Conservation (phyloP, 2,113 vertebrate genomes). For the Chrysochloris asiatica region DNA sequence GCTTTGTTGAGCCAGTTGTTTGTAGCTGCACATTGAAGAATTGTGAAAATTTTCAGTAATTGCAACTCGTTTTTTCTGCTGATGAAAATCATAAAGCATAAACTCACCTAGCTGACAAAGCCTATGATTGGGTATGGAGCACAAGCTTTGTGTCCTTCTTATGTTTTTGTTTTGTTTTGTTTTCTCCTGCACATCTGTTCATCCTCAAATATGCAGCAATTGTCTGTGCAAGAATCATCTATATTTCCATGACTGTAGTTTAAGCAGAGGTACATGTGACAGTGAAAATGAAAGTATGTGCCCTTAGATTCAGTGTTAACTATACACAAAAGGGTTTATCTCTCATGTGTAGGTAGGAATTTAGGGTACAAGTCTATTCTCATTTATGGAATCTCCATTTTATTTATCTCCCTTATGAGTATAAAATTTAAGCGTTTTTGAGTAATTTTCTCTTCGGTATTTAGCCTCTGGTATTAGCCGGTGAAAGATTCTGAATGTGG, state of each 20-base stretch:
- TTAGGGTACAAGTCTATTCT: background rate
- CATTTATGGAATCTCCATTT: background rate
- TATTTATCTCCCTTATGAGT: background rate
- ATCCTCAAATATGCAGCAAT: background rate
- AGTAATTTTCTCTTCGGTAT: background rate
- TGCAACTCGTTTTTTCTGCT: background rate
- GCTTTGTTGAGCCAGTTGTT: conserved; percentile 25
- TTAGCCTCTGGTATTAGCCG: background rate
- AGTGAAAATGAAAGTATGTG: rapidly evolving
- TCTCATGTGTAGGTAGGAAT: background rate
- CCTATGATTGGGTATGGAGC: background rate
- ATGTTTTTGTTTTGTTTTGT: background rate
- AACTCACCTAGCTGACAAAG: background rate
- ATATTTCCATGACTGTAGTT: rapidly evolving
- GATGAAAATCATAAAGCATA: conserved; percentile 51
- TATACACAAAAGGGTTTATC: background rate
- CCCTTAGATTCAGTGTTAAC: rapidly evolving
- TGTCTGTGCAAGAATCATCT: background rate
- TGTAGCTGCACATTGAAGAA: conserved; percentile 22
- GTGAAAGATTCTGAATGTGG: background rate
- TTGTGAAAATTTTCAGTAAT: conserved; percentile 35
- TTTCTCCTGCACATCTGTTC: conserved; percentile 18
- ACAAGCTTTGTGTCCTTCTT: background rate
- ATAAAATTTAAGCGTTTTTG: background rate
- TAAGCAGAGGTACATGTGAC: background rate